These are phyloP conservation scores for Terrapene triunguis DNA, from an alignment of 2,113 vertebrate genomes.

Conservation along the genomic window DNA sequence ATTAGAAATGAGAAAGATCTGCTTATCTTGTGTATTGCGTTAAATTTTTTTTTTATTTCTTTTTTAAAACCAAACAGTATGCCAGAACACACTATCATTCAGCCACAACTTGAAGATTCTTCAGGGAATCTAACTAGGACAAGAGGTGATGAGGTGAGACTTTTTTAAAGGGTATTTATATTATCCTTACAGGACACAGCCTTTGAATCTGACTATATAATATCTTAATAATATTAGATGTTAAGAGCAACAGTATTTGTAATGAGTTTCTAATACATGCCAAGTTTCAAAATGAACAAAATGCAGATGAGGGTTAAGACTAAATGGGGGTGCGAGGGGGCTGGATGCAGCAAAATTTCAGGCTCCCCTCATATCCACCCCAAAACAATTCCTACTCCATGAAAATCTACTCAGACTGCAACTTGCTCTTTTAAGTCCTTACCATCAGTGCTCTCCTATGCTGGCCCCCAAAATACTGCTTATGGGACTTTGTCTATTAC, in stretches of 20 bases:
- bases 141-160: slow-evolving; percentile 81
- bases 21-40: slow-evolving; percentile 12
- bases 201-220: not conserved
- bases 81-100: slow-evolving; percentile 71
- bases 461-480: not conserved
- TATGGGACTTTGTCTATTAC: not conserved
- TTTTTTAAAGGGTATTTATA: not conserved
- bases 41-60: not conserved
- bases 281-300: not conserved
- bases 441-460: not conserved
- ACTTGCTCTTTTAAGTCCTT: not conserved
- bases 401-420: not conserved
- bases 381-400: not conserved
- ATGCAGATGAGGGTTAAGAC: not conserved
- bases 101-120: slow-evolving; percentile 76
- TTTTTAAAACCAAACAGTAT: slow-evolving; percentile 63
- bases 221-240: not conserved
- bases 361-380: not conserved
- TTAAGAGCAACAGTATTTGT: not conserved
- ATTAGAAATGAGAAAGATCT: not conserved
- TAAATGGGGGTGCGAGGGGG: not conserved
- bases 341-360: not conserved
- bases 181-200: not conserved
- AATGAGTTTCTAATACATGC: not conserved
- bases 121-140: slow-evolving; percentile 72